Base-by-base conservation (phyloP, 2,113 vertebrate species). In the Pagrus major region DNA sequence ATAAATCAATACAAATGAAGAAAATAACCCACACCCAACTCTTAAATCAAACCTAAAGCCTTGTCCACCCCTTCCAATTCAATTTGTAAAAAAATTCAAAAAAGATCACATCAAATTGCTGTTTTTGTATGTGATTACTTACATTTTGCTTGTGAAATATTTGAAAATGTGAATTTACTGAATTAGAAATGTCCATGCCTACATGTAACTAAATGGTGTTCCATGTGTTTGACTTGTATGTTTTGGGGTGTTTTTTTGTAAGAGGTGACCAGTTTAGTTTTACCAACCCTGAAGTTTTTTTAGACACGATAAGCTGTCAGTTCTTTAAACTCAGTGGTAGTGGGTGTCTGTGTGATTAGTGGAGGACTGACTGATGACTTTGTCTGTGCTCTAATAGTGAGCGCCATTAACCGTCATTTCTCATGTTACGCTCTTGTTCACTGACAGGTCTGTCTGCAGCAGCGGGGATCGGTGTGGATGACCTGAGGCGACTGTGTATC, bases 401-500 rank as follows among this genome's bases (percentile, higher is more conserved):
- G 52, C 33, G 18, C 59, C 20, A 31, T 46, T 10, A 37, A 29
- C 11, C n/a, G 10, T 23, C 31, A 64, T 39, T 14, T 31, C 4
- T 64, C 47, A 33, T 59, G 23, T 25, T 9, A 1, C 18, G 7
- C 18, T 12, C 27, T 51, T 12, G 58, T 23, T 56, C 33, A 3
- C 67, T 5, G 0, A 0, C 90, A 94, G 95, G 95, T 79, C 93
- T 95, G 33, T 94, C 94, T 1, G 94, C 94, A 0, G 95, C 95
- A 0, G 95, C 95, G 0, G 95, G 94, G 29, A 95, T 95, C 2
- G 95, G 94, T 0, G 95, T 95, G 52, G 95, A 95, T 0, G 95
- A 96, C 74, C 90, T 95, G 39, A 83, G 95, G 76, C 87, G 94
- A 0, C 85, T 96, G 20, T 95, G 94, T 10, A 96, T 96, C 85